Conservation (phyloP, 2,888 invertebrate genomes). For the Periphyllus acericola region DNA sequence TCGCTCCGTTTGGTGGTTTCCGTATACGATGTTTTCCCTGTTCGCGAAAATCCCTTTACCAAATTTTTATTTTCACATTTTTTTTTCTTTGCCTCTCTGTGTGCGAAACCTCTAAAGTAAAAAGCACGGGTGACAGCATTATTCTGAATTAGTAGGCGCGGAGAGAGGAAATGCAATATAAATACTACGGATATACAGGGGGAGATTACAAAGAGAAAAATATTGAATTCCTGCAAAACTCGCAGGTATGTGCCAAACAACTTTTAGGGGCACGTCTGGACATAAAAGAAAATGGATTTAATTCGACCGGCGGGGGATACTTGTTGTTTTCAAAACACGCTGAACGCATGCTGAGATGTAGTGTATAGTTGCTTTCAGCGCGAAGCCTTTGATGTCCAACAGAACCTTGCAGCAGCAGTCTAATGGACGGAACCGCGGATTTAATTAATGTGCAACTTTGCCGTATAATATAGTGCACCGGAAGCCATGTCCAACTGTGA, state of each 20-base stretch:
- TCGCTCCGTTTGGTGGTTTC: neutral
- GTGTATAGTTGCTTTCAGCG: neutral
- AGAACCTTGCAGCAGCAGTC: neutral
- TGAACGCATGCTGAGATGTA: slow-evolving; percentile 11
- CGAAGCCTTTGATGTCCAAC: slow-evolving; percentile 43
- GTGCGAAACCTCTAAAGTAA: neutral
- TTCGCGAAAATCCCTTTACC: slow-evolving; percentile 3
- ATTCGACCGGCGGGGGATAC: slow-evolving; percentile 36
- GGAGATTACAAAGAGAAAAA: slow-evolving; percentile 48
- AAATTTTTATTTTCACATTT: slow-evolving; percentile 1
- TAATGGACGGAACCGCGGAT: slow-evolving; percentile 32
- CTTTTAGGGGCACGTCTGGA: neutral
- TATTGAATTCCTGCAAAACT: slow-evolving; percentile 51
- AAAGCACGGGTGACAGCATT: slow-evolving; percentile 11
- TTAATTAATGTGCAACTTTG: slow-evolving; percentile 36
- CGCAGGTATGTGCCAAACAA: slow-evolving; percentile 21
- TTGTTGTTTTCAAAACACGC: slow-evolving; percentile 22
- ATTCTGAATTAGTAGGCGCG: slow-evolving; percentile 37
- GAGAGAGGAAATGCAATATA: slow-evolving; percentile 31
- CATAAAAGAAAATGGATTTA: slow-evolving; percentile 32
- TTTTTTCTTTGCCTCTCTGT: neutral
- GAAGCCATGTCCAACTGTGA: neutral
- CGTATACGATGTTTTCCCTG: neutral
- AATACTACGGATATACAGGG: neutral
- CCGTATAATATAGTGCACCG: neutral